phyloP scores from a whole-genome alignment of 2,113 vertebrate genomes.

The Corvus cornix region DNA sequence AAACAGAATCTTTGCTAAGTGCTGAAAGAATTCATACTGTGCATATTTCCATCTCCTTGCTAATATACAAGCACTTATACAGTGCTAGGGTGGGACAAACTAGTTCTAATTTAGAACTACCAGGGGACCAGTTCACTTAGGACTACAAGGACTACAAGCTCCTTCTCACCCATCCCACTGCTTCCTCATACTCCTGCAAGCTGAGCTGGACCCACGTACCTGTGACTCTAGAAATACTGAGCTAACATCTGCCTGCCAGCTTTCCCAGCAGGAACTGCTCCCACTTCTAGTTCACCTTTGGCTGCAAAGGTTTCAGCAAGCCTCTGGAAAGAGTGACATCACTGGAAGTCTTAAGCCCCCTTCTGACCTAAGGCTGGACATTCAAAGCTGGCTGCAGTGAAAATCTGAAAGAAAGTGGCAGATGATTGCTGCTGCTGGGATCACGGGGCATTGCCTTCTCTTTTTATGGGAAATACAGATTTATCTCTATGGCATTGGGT shows the following conservation, averaged over 20 bases:
- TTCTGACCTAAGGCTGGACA: not conserved
- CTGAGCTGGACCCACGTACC: not conserved
- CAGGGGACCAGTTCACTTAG: not conserved
- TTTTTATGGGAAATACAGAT: not conserved
- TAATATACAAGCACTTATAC: not conserved
- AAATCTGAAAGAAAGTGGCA: not conserved
- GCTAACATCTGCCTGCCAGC: not conserved
- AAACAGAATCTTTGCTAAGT: not conserved
- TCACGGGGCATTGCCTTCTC: rapidly evolving
- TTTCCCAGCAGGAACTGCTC: not conserved
- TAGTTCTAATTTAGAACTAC: not conserved
- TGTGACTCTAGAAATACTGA: not conserved
- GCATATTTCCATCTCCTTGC: not conserved
- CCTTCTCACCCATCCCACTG: not conserved
- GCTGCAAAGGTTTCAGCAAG: not conserved
- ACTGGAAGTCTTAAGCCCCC: not conserved
- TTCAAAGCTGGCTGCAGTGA: not conserved
- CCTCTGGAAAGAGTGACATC: not conserved
- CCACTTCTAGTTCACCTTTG: not conserved
- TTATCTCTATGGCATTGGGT: not conserved
- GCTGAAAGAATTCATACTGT: rapidly evolving
- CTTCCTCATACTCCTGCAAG: not conserved
- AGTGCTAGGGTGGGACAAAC: not conserved
- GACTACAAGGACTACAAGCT: not conserved
- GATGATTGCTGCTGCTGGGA: not conserved